These are phyloP conservation scores for Hypocryptadius cinnamomeus DNA, from an alignment of 2,113 vertebrate genomes.

Conservation along the genomic window DNA sequence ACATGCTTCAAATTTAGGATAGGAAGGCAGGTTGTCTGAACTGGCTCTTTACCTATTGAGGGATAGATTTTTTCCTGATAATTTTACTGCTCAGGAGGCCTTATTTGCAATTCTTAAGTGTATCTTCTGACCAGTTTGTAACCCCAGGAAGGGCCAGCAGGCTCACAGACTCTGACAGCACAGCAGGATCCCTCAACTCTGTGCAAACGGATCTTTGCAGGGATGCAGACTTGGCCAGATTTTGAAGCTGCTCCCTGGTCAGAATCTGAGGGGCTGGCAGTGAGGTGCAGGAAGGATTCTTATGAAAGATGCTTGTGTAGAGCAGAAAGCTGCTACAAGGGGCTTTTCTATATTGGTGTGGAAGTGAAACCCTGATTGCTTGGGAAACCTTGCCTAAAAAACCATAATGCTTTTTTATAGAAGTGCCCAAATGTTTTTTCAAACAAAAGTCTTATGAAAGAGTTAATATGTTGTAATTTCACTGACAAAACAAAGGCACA, in stretches of 20 bases:
- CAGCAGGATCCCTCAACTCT: background rate
- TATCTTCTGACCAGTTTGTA: background rate
- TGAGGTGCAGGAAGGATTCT: background rate
- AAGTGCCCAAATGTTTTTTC: background rate
- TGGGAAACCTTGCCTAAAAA: background rate
- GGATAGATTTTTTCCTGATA: background rate
- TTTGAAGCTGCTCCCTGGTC: background rate
- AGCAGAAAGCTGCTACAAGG: background rate
- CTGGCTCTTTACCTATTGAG: background rate
- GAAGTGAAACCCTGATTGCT: background rate
- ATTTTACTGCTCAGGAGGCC: background rate
- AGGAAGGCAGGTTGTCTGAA: background rate
- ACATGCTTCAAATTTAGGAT: background rate
- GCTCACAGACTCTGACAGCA: background rate
- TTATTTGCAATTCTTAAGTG: background rate
- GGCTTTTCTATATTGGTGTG: background rate
- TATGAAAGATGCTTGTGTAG: background rate
- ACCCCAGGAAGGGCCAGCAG: background rate
- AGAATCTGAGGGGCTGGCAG: background rate
- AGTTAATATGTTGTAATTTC: background rate
- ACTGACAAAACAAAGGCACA: background rate
- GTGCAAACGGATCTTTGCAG: background rate
- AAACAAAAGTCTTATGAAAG: background rate
- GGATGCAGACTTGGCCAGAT: background rate
- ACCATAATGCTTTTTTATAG: background rate